These are phyloP conservation scores for Elmis aenea DNA, from an alignment of 2,888 invertebrate genomes.

Conservation along the genomic window DNA sequence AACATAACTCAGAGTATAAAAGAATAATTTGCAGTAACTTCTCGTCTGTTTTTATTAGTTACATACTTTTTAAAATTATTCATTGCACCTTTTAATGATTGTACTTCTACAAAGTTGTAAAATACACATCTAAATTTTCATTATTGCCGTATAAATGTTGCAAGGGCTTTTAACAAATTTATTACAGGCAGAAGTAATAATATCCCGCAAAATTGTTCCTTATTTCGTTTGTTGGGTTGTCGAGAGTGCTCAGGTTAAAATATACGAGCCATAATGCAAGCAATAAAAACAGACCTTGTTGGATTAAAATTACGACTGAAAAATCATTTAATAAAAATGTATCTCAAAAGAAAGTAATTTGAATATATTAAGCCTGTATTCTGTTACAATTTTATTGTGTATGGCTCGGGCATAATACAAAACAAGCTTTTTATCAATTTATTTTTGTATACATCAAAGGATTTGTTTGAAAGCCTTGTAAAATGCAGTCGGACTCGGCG, in stretches of 20 bases:
- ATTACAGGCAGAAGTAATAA: too few species aligned
- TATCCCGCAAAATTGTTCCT: conserved; percentile 7
- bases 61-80: too few species aligned
- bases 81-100: too few species aligned
- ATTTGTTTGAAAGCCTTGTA: conserved; percentile 16
- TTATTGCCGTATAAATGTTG: too few species aligned
- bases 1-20: too few species aligned
- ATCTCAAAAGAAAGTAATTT: conserved; percentile 16
- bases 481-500: conserved; percentile 30
- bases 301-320: conserved; percentile 15
- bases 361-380: conserved; percentile 13
- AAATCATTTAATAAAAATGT: conserved; percentile 20
- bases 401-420: conserved; percentile 10
- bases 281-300: conserved; percentile 14
- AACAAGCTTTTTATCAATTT: conserved; percentile 17
- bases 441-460: conserved; percentile 18
- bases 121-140: too few species aligned
- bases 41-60: too few species aligned
- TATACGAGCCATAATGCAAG: conserved; percentile 16
- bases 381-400: conserved; percentile 13
- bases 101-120: too few species aligned
- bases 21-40: too few species aligned
- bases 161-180: too few species aligned
- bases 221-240: conserved; percentile 11
- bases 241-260: conserved; percentile 15